Conservation (phyloP, 2,888 invertebrate species). For the Acrobasis consociella region DNA sequence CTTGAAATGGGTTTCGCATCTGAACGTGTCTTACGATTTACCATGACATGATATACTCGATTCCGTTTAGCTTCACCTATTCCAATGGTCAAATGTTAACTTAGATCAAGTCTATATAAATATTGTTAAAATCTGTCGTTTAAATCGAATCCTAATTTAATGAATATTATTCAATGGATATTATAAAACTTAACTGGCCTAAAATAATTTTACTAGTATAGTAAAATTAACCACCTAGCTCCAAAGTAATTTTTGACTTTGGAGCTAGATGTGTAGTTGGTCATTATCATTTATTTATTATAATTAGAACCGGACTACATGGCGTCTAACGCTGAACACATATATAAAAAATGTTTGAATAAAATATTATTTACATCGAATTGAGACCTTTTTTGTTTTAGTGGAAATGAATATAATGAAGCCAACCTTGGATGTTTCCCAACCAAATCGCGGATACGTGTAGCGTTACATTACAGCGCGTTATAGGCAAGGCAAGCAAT, state of each 20-base stretch:
- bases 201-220: too few species aligned
- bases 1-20: neutral
- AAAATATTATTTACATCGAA: neutral
- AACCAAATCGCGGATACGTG: slow-evolving; percentile 5
- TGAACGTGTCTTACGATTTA: neutral
- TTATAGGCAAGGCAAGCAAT: neutral
- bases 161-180: too few species aligned
- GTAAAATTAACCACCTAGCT: too few species aligned
- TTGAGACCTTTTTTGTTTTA: neutral
- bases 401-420: slow-evolving; percentile 12
- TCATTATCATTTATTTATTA: too few species aligned
- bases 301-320: neutral
- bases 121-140: too few species aligned
- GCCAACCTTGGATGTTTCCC: slow-evolving; percentile 11
- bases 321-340: neutral
- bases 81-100: too few species aligned
- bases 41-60: neutral
- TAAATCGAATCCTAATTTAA: too few species aligned
- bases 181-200: too few species aligned
- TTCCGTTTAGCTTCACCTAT: too few species aligned
- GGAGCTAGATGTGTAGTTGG: too few species aligned
- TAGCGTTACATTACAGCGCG: neutral
- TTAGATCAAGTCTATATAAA: too few species aligned
- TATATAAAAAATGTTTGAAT: neutral
- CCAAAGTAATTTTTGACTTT: too few species aligned